phyloP scores from a whole-genome alignment of 2,113 vertebrate genomes.

The Aspidoscelis tigris region DNA sequence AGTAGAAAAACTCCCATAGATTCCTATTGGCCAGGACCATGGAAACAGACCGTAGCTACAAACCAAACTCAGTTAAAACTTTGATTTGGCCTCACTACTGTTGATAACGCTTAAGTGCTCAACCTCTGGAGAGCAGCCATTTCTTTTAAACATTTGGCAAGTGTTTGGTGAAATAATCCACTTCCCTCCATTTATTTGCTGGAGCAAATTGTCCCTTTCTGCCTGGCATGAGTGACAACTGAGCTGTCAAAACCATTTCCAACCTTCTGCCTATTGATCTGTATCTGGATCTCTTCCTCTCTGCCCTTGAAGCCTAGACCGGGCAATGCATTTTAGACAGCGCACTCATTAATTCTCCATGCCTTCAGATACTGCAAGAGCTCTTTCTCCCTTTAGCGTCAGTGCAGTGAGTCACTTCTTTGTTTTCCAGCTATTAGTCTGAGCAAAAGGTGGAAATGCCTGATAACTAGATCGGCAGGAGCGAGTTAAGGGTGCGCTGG shows the following conservation, averaged over 20 bases:
- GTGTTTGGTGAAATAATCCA: background rate
- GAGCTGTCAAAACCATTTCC: slow-evolving; percentile 1
- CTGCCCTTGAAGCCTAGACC: slow-evolving; percentile 49
- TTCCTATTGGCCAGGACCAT: too few relatives aligned
- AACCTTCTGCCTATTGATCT: slow-evolving; percentile 25
- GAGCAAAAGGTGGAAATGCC: slow-evolving; percentile 62
- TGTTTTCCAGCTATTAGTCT: slow-evolving; percentile 41
- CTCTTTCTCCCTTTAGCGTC: slow-evolving; percentile 9
- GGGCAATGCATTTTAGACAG: slow-evolving; percentile 15
- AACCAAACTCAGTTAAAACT: too few relatives aligned
- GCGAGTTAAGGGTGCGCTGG: slow-evolving; percentile 49
- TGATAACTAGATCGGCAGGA: slow-evolving; percentile 48
- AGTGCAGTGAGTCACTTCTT: slow-evolving; percentile 27
- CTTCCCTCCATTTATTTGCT: background rate
- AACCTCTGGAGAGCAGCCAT: too few relatives aligned
- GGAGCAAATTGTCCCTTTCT: background rate
- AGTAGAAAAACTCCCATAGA: too few relatives aligned
- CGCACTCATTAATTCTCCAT: slow-evolving; percentile 50
- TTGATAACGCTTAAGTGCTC: too few relatives aligned
- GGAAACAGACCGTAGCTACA: too few relatives aligned
- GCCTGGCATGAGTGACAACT: background rate
- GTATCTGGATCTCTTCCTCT: slow-evolving; percentile 13
- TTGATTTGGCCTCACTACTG: too few relatives aligned
- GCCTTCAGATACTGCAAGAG: slow-evolving; percentile 20
- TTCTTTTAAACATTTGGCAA: too few relatives aligned